Base-by-base conservation (phyloP, 2,888 invertebrate species). In the Auanema freiburgensis region DNA sequence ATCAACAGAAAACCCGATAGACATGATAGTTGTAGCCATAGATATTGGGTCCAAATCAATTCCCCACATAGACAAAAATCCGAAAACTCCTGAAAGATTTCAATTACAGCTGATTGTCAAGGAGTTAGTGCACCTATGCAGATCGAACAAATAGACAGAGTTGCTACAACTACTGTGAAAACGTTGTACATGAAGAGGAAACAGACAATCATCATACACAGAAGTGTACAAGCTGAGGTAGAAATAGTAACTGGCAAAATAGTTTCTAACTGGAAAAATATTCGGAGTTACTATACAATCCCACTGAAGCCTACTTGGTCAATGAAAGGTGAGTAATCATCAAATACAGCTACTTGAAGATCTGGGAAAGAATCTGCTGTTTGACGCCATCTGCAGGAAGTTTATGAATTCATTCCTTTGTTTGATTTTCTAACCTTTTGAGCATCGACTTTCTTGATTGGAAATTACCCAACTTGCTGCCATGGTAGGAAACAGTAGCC, bases 31-130 rank as follows among this genome's bases (percentile, higher is more conserved):
- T 23, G 75, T 74, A 1, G 79, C 73, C 80, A 80, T 79, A 3
- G 79, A 78, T 53, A 80, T 80, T 0, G 80, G 80, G 61, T 80
- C 80, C 63, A 80, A 62, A 60, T 80, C 79, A 21, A 80, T 72
- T 33, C 72, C 69, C 80, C 80, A 80, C 56, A 73, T 63, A 18
- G 76, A 71, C 1, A 80, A 68, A 42, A 75, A 75, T 14, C 80
- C 79, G 65, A 79, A 79, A 8, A 78, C 79, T 24, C 78, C 77
- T 69, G 63, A 23, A 62, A 56, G n/a, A n/a, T n/a, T n/a, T n/a
- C n/a, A n/a, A n/a, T n/a, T n/a, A n/a, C 0, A 8, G 5, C 4
- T n/a, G 16, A 3, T 51, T 14, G 10, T 46, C 16, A 46, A 46
- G n/a, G n/a, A n/a, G 46, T 46, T 46, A 5, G 46, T 46, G 10